Base-by-base conservation (phyloP, 2,113 vertebrate genomes). In the Cyprinus carpio region DNA sequence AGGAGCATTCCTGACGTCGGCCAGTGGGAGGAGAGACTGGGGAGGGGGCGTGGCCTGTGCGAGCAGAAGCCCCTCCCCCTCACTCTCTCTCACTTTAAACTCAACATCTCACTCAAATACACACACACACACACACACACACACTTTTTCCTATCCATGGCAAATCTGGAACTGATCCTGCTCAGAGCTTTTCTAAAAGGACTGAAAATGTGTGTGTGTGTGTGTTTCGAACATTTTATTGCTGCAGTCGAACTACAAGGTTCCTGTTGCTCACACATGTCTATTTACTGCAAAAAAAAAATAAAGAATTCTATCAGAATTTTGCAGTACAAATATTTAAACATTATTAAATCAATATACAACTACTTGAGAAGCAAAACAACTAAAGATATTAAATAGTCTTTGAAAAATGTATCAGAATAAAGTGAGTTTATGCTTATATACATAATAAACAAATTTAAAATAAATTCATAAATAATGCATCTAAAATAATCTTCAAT, bases 1-100 rank as follows among this genome's bases (percentile, higher is more conserved):
- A 94, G 95, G 95, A 93, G 94, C 95, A 95, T 95, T 96, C 94
- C 94, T 95, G 94, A 94, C 94, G 91, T 90, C 84, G 84, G 88
- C 90, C 89, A 58, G 91, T 91, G 95, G 92, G 93, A 93, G 89
- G 92, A 87, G 93, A 86, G 91, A 79, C 85, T 90, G 88, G 91
- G 90, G 93, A 90, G 91, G 74, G 67, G 75, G 88, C 85, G 80
- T 77, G 58, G 40, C 64, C 80, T 86, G 67, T 90, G 89, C 90
- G 18, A 37, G 23, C n/a, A 0, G 2, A 65, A 37, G 72, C 65
- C 62, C 80, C 74, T 86, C 84, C 15, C 88, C 80, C 74, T 86
- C 84, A 6, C 90, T 75, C 87, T 86, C 81, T 72, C 81, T 40
- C 86, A 34, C 82, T 84, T 46, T 58, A 27, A 84, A 54, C 75